Evolutionary conservation across 2,888 invertebrate species (phyloP).

Genomic region (Eurois occulta): DNA sequence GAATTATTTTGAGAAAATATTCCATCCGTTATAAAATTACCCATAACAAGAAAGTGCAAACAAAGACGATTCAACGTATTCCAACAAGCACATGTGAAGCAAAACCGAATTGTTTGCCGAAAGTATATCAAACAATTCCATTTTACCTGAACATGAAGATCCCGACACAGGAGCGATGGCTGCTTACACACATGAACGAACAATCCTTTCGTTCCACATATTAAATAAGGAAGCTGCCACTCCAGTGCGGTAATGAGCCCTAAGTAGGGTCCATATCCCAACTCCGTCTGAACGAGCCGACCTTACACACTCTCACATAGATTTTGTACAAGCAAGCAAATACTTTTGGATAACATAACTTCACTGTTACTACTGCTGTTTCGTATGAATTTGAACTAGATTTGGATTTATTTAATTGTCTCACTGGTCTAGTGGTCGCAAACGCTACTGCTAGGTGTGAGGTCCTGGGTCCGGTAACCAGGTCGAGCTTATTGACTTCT

Average conservation of each 20-base stretch:
- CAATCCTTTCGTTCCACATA: constrained; percentile 68
- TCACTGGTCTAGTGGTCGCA: background rate
- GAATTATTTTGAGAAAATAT: background rate
- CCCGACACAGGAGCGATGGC: constrained; percentile 42
- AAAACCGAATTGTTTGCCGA: constrained; percentile 34
- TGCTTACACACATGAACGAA: constrained; percentile 62
- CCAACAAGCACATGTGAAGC: background rate
- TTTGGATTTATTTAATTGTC: background rate
- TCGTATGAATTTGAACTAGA: background rate
- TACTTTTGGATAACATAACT: constrained; percentile 25
- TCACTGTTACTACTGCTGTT: constrained; percentile 19
- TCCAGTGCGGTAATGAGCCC: constrained; percentile 66
- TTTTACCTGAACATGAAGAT: constrained; percentile 62
- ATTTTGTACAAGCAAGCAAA: constrained; percentile 39
- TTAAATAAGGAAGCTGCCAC: constrained; percentile 67
- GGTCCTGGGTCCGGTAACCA: background rate
- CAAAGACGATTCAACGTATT: background rate
- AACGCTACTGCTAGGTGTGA: background rate
- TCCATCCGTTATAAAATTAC: background rate
- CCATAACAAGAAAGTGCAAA: background rate
- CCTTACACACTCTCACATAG: constrained; percentile 49
- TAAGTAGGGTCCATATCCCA: constrained; percentile 67
- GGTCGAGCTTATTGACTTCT: background rate
- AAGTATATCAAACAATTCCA: constrained; percentile 56
- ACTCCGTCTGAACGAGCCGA: constrained; percentile 49